These are phyloP conservation scores for Chondrosia reniformis DNA, from an alignment of 37 sponge, comb jelly and placozoan species.

Conservation along the genomic window DNA sequence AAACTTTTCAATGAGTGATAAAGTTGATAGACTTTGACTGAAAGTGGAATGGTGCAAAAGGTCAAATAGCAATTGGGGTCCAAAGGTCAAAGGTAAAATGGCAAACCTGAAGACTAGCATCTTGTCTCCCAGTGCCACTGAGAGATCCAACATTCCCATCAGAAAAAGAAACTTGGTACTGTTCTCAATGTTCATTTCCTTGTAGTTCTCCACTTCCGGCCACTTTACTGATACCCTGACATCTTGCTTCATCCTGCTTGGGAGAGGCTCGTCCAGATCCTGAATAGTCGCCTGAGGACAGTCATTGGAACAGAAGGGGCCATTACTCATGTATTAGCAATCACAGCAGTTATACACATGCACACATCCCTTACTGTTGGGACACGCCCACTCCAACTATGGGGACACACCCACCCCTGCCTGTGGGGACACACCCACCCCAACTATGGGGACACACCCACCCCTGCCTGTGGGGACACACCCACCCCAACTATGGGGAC, in stretches of 20 bases:
- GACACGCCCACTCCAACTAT: too few species aligned
- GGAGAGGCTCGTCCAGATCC: neutral
- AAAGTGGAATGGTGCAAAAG: neutral
- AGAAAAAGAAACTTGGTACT: slow-evolving; percentile 84
- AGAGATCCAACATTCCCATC: slow-evolving; percentile 65
- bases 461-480: too few species aligned
- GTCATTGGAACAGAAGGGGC: too few species aligned
- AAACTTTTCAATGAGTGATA: slow-evolving; percentile 78
- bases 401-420: too few species aligned
- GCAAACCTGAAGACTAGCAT: slow-evolving; percentile 79
- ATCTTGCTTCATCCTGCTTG: neutral
- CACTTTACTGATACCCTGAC: neutral
- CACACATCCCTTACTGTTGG: too few species aligned
- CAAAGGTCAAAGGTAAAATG: neutral
- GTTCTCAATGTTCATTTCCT: slow-evolving; percentile 62
- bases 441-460: too few species aligned
- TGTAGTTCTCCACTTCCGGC: slow-evolving; percentile 43
- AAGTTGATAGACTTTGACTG: slow-evolving; percentile 89
- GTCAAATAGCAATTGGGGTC: neutral
- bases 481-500: too few species aligned
- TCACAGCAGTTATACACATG: too few species aligned
- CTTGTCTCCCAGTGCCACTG: slow-evolving; percentile 82
- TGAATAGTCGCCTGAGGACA: neutral
- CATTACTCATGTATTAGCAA: too few species aligned
- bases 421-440: too few species aligned